A percentile compares a stretch with the other conserved stretches of the same genome.
Evolutionary conservation across 1,140 invertebrate genomes (phyloP).

Genomic region (Penaeus japonicus): DNA sequence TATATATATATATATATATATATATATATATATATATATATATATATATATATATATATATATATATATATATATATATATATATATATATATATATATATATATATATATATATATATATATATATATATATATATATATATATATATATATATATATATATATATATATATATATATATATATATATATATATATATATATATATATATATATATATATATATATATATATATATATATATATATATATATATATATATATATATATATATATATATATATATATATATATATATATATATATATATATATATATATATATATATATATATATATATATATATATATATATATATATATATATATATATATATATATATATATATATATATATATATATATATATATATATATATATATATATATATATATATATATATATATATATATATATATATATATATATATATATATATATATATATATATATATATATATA

Average conservation of each 20-base stretch:
- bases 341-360: conserved; percentile 22
- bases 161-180: conserved; percentile 17
- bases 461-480: conserved; percentile 10
- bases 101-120: conserved; percentile 20
- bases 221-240: conserved; percentile 22
- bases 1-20: conserved; percentile 17
- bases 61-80: conserved; percentile 20
- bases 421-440: conserved; percentile 14
- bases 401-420: not conserved
- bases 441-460: conserved; percentile 22
- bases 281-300: conserved; percentile 22
- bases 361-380: conserved; percentile 22
- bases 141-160: conserved; percentile 17
- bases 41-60: conserved; percentile 20
- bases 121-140: conserved; percentile 20
- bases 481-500: conserved; percentile 20
- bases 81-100: conserved; percentile 17
- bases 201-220: conserved; percentile 20
- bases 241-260: conserved; percentile 13
- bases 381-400: not conserved
- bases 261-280: conserved; percentile 1
- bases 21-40: conserved; percentile 20
- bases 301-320: conserved; percentile 22
- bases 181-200: conserved; percentile 17
- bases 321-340: conserved; percentile 20